These are phyloP conservation scores for Lepilemur ruficaudatus DNA, from an alignment of 2,797 vertebrate species.

Conservation along the genomic window DNA sequence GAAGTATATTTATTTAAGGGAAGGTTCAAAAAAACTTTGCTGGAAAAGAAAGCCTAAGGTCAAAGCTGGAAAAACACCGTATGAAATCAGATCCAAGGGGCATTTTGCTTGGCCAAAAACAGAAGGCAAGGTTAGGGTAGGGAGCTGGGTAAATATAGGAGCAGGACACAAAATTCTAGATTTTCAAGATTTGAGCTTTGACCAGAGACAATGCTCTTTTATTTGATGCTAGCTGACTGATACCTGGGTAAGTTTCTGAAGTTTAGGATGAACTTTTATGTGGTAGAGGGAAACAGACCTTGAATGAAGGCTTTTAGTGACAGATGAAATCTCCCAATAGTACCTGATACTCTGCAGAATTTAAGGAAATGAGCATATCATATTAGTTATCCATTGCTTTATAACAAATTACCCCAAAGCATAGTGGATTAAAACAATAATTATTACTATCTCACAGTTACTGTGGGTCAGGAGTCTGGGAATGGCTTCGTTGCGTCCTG, in stretches of 20 bases:
- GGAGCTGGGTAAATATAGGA: not conserved
- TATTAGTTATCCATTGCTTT: not conserved
- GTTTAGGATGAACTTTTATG: not conserved
- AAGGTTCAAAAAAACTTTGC: slow-evolving; percentile 9
- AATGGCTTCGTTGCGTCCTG: not conserved
- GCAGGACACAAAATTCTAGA: not conserved
- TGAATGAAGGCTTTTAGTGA: not conserved
- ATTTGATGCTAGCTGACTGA: not conserved
- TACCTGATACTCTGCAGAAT: not conserved
- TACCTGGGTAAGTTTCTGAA: not conserved
- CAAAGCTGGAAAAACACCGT: slow-evolving; percentile 36
- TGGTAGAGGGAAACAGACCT: not conserved
- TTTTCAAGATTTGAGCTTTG: not conserved
- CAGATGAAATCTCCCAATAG: not conserved
- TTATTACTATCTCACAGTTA: not conserved
- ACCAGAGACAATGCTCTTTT: not conserved
- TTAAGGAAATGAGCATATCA: not conserved
- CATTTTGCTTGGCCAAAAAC: not conserved
- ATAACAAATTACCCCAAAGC: not conserved
- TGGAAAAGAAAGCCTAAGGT: slow-evolving; percentile 48
- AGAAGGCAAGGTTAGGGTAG: not conserved
- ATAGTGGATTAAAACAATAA: not conserved
- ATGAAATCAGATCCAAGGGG: not conserved
- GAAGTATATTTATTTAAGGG: slow-evolving; percentile 50
- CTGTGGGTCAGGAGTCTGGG: not conserved